A percentile compares a stretch with the other conserved stretches of the same genome.
These are phyloP conservation scores for Steatornis caripensis DNA, from an alignment of 2,113 vertebrate genomes.

Conservation along the genomic window DNA sequence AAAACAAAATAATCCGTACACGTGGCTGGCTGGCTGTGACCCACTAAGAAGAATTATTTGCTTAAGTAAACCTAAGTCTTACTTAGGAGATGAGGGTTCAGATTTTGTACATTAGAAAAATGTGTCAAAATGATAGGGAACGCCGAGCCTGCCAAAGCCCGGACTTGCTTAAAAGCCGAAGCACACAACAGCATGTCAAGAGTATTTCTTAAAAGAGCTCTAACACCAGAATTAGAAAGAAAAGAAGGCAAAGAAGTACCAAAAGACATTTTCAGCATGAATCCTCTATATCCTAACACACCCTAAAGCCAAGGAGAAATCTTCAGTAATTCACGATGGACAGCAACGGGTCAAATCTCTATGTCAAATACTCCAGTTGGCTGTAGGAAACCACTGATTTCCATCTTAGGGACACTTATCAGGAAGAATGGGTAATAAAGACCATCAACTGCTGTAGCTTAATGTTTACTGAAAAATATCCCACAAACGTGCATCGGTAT, in stretches of 20 bases:
- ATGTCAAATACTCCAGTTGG: neutral
- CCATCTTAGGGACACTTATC: neutral
- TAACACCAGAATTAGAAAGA: neutral
- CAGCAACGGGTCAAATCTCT: neutral
- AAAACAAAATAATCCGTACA: neutral
- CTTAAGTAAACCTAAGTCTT: neutral
- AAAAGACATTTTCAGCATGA: neutral
- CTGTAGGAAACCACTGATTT: neutral
- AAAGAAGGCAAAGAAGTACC: neutral
- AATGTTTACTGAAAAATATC: neutral
- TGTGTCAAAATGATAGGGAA: neutral
- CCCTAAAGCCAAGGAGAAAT: neutral
- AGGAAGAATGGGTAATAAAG: neutral
- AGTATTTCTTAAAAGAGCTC: neutral
- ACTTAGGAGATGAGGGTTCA: neutral
- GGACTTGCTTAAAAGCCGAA: neutral
- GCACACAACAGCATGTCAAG: too few relatives aligned
- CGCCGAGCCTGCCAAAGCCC: neutral
- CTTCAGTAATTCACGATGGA: neutral
- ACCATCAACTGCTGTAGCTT: neutral
- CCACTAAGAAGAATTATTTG: neutral
- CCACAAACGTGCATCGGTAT: fast-evolving
- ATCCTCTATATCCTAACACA: neutral
- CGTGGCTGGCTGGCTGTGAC: neutral
- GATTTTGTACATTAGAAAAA: neutral